These are phyloP conservation scores for Ptychodera flava DNA, from an alignment of 35 echinoderm and acorn worm species.

Conservation along the genomic window DNA sequence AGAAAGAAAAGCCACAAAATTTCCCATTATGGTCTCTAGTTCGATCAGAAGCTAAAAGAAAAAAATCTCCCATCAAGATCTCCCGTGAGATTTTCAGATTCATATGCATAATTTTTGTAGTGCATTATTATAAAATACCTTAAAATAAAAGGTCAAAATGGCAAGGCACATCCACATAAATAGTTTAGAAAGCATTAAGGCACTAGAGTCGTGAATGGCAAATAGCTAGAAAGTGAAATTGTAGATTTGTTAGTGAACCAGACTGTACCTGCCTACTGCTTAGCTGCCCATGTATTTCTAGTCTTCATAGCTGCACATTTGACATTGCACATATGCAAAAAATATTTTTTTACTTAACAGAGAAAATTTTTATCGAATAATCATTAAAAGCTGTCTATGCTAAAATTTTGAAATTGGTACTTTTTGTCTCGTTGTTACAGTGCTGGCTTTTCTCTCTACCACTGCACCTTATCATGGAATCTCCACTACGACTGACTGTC, in stretches of 20 bases:
- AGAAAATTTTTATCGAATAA: too few species aligned
- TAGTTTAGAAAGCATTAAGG: slow-evolving; percentile 1
- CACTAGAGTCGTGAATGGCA: neutral
- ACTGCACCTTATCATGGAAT: neutral
- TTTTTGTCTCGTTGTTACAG: too few species aligned
- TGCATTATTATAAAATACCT: slow-evolving; percentile 2
- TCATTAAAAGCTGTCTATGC: too few species aligned
- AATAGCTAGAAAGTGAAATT: slow-evolving; percentile 2
- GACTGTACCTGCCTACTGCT: neutral
- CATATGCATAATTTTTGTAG: slow-evolving; percentile 2
- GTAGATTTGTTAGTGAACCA: neutral
- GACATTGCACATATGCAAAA: too few species aligned
- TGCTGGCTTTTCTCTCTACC: too few species aligned
- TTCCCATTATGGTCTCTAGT: neutral
- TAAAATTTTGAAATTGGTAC: too few species aligned
- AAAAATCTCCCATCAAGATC: neutral
- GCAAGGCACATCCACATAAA: neutral
- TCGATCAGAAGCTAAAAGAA: neutral
- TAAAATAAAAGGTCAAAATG: slow-evolving; percentile 2
- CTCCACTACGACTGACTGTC: neutral
- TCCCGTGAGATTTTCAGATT: neutral
- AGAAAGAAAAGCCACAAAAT: neutral
- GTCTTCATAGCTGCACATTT: too few species aligned
- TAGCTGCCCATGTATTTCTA: too few species aligned
- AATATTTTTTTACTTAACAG: too few species aligned